Evolutionary conservation across 1,140 invertebrate species (phyloP).

Genomic region (Harlomillsia oculata): DNA sequence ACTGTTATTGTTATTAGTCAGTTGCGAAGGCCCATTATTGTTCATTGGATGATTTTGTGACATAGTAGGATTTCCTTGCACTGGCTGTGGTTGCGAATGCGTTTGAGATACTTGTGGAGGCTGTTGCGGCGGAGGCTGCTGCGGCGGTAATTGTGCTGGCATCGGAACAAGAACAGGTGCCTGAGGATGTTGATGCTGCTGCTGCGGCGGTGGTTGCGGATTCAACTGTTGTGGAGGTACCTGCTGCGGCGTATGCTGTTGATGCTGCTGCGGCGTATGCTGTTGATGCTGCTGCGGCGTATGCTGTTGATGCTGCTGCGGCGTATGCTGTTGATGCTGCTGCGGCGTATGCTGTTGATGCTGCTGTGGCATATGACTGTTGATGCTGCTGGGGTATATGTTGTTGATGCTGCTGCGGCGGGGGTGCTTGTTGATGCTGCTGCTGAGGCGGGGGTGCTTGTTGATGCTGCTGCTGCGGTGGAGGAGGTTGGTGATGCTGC

Average conservation of each 20-base stretch:
- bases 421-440: not conserved
- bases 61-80: too few species aligned
- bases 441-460: conserved; percentile 36
- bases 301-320: conserved; percentile 22
- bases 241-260: too few species aligned
- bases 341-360: not conserved
- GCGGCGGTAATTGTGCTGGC: conserved; percentile 18
- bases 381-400: too few species aligned
- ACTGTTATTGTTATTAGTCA: conserved; percentile 21
- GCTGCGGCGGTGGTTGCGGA: not conserved
- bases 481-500: too few species aligned
- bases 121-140: conserved; percentile 10
- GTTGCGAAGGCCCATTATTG: conserved; percentile 21
- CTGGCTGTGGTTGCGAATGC: conserved; percentile 2
- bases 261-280: conserved; percentile 19
- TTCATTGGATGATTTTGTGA: conserved; percentile 14
- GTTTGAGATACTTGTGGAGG: too few species aligned
- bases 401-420: too few species aligned
- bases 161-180: too few species aligned
- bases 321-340: too few species aligned
- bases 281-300: conserved; percentile 5
- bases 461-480: too few species aligned
- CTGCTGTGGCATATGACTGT: too few species aligned
- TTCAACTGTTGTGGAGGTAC: conserved; percentile 21
- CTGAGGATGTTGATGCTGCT: too few species aligned